These are phyloP conservation scores for Telmatochromis bifrenatus DNA, from an alignment of 2,113 vertebrate species.

Conservation along the genomic window DNA sequence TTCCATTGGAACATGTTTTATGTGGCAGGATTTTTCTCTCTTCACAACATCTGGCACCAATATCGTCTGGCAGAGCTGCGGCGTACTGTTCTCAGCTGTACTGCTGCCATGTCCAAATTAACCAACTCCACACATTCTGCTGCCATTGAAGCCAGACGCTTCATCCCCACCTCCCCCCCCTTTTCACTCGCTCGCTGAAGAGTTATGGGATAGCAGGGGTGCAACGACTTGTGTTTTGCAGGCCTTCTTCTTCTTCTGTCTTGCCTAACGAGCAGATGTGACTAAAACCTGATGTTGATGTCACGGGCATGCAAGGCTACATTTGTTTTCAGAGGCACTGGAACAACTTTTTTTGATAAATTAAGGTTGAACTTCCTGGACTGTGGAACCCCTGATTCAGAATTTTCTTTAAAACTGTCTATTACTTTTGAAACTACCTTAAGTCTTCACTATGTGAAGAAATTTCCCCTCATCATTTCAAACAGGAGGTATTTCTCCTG, in stretches of 20 bases:
- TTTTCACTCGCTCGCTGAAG: conserved; percentile 7
- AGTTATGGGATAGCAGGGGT: conserved; percentile 47
- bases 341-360: not conserved
- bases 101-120: conserved; percentile 80
- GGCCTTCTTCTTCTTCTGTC: conserved; percentile 17
- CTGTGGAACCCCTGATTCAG: accelerated
- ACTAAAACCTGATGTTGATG: conserved; percentile 19
- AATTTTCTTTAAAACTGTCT: not conserved
- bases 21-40: conserved; percentile 77
- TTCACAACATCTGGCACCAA: conserved; percentile 88
- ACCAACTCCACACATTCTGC: conserved; percentile 77
- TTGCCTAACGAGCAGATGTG: conserved; percentile 53
- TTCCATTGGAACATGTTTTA: conserved; percentile 80
- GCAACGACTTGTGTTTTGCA: conserved; percentile 40
- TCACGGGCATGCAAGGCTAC: conserved; percentile 3
- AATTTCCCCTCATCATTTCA: not conserved
- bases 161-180: conserved; percentile 10
- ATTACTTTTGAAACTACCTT: not conserved
- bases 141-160: conserved; percentile 69
- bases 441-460: not conserved
- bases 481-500: not conserved
- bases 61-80: conserved; percentile 68
- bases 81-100: conserved; percentile 79
- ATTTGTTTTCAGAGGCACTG: not conserved
- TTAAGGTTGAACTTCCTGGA: not conserved